phyloP scores from a whole-genome alignment of 2,888 invertebrate genomes.

The Doris montereyensis region DNA sequence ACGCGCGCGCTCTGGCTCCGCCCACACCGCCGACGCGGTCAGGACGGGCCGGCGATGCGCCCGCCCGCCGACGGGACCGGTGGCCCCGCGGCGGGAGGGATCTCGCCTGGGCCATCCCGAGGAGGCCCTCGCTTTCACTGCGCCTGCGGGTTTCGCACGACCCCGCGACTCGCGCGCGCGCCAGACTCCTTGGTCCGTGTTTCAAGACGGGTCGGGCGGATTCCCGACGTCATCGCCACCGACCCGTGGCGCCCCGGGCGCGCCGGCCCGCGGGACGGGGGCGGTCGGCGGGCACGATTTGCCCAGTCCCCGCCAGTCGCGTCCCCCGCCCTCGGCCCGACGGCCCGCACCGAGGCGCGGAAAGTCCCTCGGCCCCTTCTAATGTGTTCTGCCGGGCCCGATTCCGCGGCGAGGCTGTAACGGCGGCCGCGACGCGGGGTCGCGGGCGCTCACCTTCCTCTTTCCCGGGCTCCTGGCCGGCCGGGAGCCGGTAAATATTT shows the following conservation, averaged over 20 bases:
- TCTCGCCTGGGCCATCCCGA: conserved; percentile 64
- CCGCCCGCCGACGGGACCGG: not conserved
- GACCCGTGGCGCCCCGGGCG: not conserved
- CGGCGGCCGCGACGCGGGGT: not conserved
- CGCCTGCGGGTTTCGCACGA: conserved; percentile 78
- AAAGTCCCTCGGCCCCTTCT: too few relatives aligned
- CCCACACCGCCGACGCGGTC: not conserved
- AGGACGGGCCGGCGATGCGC: not conserved
- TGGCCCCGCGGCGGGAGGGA: not conserved
- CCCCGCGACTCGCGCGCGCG: conserved; percentile 82
- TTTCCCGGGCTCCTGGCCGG: not conserved
- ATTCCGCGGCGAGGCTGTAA: too few relatives aligned
- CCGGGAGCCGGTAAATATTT: too few relatives aligned
- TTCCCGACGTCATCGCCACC: not conserved
- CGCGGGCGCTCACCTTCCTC: not conserved
- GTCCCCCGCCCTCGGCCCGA: not conserved
- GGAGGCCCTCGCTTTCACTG: conserved; percentile 79
- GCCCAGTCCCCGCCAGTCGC: not conserved
- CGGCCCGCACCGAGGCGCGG: not conserved
- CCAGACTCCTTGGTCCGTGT: not conserved
- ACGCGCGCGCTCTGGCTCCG: not conserved
- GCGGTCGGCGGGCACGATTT: not conserved
- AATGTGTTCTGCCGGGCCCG: too few relatives aligned
- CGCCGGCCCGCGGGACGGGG: not conserved
- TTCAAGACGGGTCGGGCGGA: not conserved